A percentile compares a stretch with the other conserved stretches of the same genome.
phyloP scores from a whole-genome alignment of 2,888 invertebrate species.

The Latrodectus hesperus region DNA sequence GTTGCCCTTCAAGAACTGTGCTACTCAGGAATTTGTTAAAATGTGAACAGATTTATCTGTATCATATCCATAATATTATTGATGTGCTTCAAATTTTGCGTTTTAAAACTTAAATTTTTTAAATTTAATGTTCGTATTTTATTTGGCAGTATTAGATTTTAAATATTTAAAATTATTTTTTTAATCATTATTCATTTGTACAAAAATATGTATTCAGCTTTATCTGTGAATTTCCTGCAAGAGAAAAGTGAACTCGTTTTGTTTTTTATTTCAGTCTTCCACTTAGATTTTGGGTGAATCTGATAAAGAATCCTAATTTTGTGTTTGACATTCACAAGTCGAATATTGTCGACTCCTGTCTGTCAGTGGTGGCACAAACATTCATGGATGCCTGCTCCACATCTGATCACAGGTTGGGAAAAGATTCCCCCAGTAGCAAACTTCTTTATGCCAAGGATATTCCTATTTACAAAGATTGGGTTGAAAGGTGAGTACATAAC shows the following conservation, averaged over 20 bases:
- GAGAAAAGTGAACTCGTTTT: neutral
- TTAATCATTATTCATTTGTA: no score
- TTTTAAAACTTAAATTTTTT: no score
- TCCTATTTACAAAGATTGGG: slow-evolving; percentile 99
- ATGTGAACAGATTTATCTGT: no score
- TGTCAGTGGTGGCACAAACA: slow-evolving; percentile 99
- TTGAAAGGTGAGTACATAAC: slow-evolving; percentile 86
- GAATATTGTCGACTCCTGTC: slow-evolving; percentile 97
- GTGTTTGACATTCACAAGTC: slow-evolving; percentile 99
- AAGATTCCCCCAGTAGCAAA: slow-evolving; percentile 99
- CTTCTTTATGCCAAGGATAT: slow-evolving; percentile 99
- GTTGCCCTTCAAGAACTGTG: no score
- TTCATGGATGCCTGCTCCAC: slow-evolving; percentile 99
- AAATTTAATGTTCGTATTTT: no score
- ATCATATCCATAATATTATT: no score
- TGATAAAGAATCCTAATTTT: slow-evolving; percentile 99
- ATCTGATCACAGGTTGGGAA: slow-evolving; percentile 97
- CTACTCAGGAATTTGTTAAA: no score
- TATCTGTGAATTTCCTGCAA: no score
- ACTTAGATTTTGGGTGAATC: slow-evolving; percentile 96
- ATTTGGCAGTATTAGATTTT: no score
- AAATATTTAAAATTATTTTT: no score
- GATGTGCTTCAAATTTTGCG: no score
- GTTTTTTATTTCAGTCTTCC: slow-evolving; percentile 78
- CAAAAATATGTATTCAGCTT: no score